phyloP scores from a whole-genome alignment of 1,140 invertebrate species.

The Lutraria rhynchaena region DNA sequence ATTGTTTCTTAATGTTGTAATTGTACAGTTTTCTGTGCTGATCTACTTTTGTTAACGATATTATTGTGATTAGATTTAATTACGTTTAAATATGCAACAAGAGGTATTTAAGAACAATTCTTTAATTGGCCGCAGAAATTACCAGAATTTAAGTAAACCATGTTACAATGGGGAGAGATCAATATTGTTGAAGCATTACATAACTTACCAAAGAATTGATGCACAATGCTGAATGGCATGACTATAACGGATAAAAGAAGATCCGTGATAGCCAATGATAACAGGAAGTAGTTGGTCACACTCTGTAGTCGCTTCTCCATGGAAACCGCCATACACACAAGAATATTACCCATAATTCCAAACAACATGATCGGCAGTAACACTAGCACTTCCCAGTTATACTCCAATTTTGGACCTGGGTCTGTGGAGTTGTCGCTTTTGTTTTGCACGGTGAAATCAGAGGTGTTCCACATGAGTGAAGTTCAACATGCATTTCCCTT shows the following conservation, averaged over 20 bases:
- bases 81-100: no score
- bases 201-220: conserved; percentile 85
- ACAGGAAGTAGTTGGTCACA: conserved; percentile 97
- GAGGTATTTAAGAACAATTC: no score
- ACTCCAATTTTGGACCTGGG: background rate
- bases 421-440: conserved; percentile 18
- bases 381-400: conserved; percentile 76
- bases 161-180: no score
- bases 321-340: conserved; percentile 98
- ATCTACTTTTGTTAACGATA: no score
- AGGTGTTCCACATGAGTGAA: conserved; percentile 50
- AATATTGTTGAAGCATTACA: background rate
- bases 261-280: conserved; percentile 97
- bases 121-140: no score
- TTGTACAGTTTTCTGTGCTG: no score
- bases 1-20: no score
- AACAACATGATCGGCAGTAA: conserved; percentile 77
- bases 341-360: conserved; percentile 92
- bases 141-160: no score
- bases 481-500: conserved; percentile 45
- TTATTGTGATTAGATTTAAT: no score
- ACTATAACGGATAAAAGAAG: conserved; percentile 92
- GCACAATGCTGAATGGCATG: conserved; percentile 87
- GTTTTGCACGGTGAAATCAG: conserved; percentile 47
- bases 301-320: conserved; percentile 95